Conservation (phyloP, 2,888 invertebrate genomes). For the Muscina levida region DNA sequence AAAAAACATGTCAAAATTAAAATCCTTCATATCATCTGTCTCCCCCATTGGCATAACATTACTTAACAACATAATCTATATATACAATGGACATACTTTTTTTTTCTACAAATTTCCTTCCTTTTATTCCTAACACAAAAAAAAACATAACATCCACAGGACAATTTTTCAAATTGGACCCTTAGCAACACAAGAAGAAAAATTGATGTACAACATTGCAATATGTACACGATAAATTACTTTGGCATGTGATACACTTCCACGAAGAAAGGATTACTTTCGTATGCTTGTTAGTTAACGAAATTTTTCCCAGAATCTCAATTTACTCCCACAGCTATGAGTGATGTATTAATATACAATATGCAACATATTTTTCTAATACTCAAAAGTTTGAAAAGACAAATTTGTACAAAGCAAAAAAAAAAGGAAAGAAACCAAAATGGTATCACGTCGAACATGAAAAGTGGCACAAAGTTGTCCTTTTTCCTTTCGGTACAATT, state of each 20-base stretch:
- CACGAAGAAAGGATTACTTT: conserved; percentile 3
- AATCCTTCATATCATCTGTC: no score
- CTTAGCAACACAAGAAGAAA: neutral
- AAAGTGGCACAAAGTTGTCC: neutral
- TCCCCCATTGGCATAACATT: no score
- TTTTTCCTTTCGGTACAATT: no score
- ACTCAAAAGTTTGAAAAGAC: neutral
- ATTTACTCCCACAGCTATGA: neutral
- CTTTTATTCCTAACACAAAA: no score
- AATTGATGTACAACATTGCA: conserved; percentile 7
- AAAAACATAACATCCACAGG: neutral
- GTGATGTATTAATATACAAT: neutral
- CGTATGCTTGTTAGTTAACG: neutral
- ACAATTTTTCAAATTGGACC: conserved; percentile 8
- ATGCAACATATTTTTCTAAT: conserved; percentile 19
- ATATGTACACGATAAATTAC: conserved; percentile 21
- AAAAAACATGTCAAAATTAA: no score
- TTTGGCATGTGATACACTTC: conserved; percentile 17
- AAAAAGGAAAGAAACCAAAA: neutral
- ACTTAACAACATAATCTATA: no score
- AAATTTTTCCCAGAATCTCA: no score
- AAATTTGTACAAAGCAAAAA: no score
- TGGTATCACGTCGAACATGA: neutral
- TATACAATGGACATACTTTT: no score
- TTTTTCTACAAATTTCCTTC: no score